A percentile compares a stretch with the other conserved stretches of the same genome.
phyloP scores from a whole-genome alignment of 2,113 vertebrate species.

The Corydoras sp. region DNA sequence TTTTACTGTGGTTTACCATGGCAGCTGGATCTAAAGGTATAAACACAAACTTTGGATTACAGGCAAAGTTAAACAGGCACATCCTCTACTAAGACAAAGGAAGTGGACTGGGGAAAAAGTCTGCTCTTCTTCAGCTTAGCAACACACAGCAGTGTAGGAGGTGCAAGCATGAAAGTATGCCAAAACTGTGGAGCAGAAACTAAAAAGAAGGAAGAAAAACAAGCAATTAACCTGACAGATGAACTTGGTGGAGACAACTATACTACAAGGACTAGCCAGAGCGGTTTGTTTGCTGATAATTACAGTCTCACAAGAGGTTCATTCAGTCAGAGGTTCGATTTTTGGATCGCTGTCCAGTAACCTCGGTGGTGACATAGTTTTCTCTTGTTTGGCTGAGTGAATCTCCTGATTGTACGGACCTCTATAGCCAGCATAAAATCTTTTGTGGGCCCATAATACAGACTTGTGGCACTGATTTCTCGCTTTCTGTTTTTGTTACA shows the following conservation, averaged over 20 bases:
- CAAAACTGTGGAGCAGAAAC: slow-evolving; percentile 23
- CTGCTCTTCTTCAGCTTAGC: slow-evolving; percentile 37
- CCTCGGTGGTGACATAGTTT: slow-evolving; percentile 24
- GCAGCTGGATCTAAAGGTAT: slow-evolving; percentile 14
- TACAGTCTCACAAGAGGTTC: slow-evolving; percentile 22
- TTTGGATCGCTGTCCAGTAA: slow-evolving; percentile 35
- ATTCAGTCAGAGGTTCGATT: slow-evolving; percentile 11
- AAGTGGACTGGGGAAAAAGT: slow-evolving; percentile 37
- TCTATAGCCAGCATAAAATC: slow-evolving; percentile 7
- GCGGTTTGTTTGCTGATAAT: slow-evolving; percentile 35
- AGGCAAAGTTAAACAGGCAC: slow-evolving; percentile 21
- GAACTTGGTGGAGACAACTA: slow-evolving; percentile 27
- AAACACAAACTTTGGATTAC: slow-evolving; percentile 10
- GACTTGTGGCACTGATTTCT: slow-evolving; percentile 15
- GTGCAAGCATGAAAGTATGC: slow-evolving; percentile 31
- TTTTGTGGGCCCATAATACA: slow-evolving; percentile 30
- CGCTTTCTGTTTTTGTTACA: slow-evolving; percentile 8
- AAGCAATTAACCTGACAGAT: slow-evolving; percentile 28
- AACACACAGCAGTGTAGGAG: slow-evolving; percentile 37
- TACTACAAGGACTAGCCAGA: neutral
- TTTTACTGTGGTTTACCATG: slow-evolving; percentile 17
- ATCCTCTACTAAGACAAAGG: slow-evolving; percentile 36
- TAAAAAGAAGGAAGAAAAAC: slow-evolving; percentile 10
- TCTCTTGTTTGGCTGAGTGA: slow-evolving; percentile 27
- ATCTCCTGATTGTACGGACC: slow-evolving; percentile 31